A percentile compares a stretch with the other conserved stretches of the same genome.
Conservation (phyloP, 1,140 invertebrate species). For the Ostrea denselamellosa region DNA sequence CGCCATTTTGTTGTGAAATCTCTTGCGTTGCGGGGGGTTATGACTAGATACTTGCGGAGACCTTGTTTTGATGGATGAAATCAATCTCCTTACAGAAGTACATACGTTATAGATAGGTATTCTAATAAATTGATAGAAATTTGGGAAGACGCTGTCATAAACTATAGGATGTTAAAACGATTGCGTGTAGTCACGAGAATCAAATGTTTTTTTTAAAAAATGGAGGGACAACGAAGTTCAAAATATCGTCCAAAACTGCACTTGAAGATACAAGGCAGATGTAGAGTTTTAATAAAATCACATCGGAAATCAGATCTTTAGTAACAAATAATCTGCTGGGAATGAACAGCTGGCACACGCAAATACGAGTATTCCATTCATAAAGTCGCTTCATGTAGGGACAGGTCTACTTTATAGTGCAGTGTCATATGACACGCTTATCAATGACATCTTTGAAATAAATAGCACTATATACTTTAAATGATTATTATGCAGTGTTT, state of each 20-base stretch:
- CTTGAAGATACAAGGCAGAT: neutral
- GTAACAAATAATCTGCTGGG: slow-evolving; percentile 5
- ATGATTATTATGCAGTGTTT: neutral
- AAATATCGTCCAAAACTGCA: neutral
- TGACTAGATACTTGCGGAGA: too few species aligned
- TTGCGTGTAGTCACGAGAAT: too few species aligned
- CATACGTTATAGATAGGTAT: too few species aligned
- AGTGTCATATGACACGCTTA: slow-evolving; percentile 20
- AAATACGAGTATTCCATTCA: slow-evolving; percentile 22
- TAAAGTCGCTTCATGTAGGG: neutral
- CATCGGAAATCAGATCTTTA: slow-evolving; percentile 7
- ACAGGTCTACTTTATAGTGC: neutral
- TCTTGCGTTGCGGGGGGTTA: too few species aligned
- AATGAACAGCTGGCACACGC: slow-evolving; percentile 10
- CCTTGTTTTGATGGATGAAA: too few species aligned
- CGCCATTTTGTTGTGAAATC: too few species aligned
- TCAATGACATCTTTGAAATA: neutral
- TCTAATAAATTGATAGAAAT: too few species aligned
- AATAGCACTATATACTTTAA: neutral
- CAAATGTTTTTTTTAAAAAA: too few species aligned
- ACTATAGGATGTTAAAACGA: too few species aligned
- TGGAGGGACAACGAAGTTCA: neutral
- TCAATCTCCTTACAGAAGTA: too few species aligned
- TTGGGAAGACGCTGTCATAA: too few species aligned
- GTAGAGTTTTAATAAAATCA: neutral